Base-by-base conservation (phyloP, 2,113 vertebrate species). In the Rhabdornis inornatus region DNA sequence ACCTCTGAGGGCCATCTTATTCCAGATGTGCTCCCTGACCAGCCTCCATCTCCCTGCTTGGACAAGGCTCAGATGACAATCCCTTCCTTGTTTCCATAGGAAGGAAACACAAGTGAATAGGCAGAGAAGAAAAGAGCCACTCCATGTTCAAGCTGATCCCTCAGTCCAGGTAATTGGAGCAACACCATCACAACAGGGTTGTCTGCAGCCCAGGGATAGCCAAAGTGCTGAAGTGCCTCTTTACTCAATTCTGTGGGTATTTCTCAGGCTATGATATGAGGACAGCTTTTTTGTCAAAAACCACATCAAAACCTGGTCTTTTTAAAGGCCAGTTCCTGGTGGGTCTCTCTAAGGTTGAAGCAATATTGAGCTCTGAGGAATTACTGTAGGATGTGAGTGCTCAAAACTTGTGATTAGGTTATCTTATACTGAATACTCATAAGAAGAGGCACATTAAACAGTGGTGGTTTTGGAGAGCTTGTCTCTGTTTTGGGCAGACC, bases 21-120 rank as follows among this genome's bases (percentile, higher is more conserved):
- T 90, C 94, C 95, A 93, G 95, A 93, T 96, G 94, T 95, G 89
- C 33, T 89, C 83, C 80, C n/a, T 96, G 91, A 88, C 86, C 89
- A 94, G 23, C 24, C 42, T 88, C 60, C 39, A 33, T 33, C 52
- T 89, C 86, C 71, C 15, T 93, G 56, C 90, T 83, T 93, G 76
- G 60, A 81, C 42, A 78, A 89, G 86, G 60, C 52, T 92, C 21
- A 25, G 30, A 55, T 61, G 35, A 31, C 33, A 89, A 63, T 83
- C 83, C 23, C 42, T 89, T 19, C n/a, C 27, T 59, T 61, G 8
- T 83, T 93, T 83, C 59, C 47, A 15, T 18, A 35, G 50, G 52
- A 89, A 64, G 44, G 44, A 90, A 86, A 81, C 14, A 18, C 1
- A 25, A 63, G 24, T 39, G 59, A 69, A 80, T 4, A 55, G 30